Evolutionary conservation across 2,888 invertebrate species (phyloP), one percentile per base, ranked within the genome.

Genomic region (Xestoiulus laeticollis): DNA sequence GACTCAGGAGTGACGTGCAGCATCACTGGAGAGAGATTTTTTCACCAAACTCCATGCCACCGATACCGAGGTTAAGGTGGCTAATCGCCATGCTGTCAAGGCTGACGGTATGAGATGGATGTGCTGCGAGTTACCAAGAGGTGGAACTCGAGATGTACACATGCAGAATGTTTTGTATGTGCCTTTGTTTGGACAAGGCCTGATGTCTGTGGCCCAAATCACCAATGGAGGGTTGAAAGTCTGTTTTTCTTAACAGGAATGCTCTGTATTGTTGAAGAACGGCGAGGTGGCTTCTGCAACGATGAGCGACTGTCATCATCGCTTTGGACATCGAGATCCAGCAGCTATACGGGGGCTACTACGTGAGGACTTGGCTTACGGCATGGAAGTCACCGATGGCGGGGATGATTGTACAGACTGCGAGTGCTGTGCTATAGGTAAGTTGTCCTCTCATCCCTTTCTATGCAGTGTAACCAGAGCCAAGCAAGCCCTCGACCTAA

Each of bases 11-110:
- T 14, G 8, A 78, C 78, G 22, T 78, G 78, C 78, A 78, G 78
- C 30, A 78, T 78, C 78, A 78, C 4, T 0, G 4, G 82, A 16
- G 82, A 78, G 82, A 16, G 14, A 8, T 5, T 78, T 78, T 14
- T 78, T 78, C 30, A 78, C 78, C 5, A 14, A 78, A 30, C 78
- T 78, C 8, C 22, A 8, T 5, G 30, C 5, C 78, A 78, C 78
- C 78, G 78, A 30, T 30, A 78, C 30, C 78, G 78, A 22, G 78
- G 30, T 78, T 14, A 78, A 78, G 78, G 78, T n/a, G n/a, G n/a
- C n/a, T n/a, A n/a, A n/a, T n/a, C 78, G 30, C 78, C 78, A 30
- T 14, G 14, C 8, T 78, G 14, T 78, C 30, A 22, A 78, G 30
- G 78, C 78, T 14, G 14, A 78, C 5, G 14, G 78, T 5, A 30